Evolutionary conservation across 92 coral and sea anemone species (phyloP).

Genomic region (Phymanthus crucifer): DNA sequence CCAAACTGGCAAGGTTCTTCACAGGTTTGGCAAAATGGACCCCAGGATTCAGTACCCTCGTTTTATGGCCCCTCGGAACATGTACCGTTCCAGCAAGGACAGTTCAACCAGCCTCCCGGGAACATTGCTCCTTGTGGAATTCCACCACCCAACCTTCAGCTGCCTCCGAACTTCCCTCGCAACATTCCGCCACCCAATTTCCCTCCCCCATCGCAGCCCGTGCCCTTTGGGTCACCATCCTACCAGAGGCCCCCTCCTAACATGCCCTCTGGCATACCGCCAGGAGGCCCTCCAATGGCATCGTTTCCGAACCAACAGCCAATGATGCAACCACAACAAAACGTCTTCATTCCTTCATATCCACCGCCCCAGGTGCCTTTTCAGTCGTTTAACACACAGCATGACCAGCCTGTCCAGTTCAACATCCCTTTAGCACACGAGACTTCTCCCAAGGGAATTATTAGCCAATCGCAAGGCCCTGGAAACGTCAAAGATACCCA

Average conservation of each 20-base stretch:
- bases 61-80: constrained; percentile 41
- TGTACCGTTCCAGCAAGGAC: constrained; percentile 46
- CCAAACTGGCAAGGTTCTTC: constrained; percentile 61
- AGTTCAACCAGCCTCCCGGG: constrained; percentile 35
- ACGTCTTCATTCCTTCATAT: constrained; percentile 17
- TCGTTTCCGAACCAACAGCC: constrained; percentile 34
- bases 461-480: not conserved
- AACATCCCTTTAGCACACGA: constrained; percentile 19
- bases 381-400: constrained; percentile 40
- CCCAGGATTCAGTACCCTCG: constrained; percentile 48
- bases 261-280: constrained; percentile 26
- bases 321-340: constrained; percentile 48
- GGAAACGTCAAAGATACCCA: constrained; percentile 26
- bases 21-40: constrained; percentile 47
- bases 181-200: constrained; percentile 73
- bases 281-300: constrained; percentile 19
- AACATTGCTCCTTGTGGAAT: constrained; percentile 62
- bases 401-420: constrained; percentile 8
- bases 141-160: constrained; percentile 30
- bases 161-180: constrained; percentile 43
- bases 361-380: constrained; percentile 34
- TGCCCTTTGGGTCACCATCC: constrained; percentile 24
- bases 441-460: constrained; percentile 9
- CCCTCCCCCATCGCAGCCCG: constrained; percentile 52
- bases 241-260: constrained; percentile 52